These are phyloP conservation scores for Tupiocoris notatus DNA, from an alignment of 2,888 invertebrate species.

Conservation along the genomic window DNA sequence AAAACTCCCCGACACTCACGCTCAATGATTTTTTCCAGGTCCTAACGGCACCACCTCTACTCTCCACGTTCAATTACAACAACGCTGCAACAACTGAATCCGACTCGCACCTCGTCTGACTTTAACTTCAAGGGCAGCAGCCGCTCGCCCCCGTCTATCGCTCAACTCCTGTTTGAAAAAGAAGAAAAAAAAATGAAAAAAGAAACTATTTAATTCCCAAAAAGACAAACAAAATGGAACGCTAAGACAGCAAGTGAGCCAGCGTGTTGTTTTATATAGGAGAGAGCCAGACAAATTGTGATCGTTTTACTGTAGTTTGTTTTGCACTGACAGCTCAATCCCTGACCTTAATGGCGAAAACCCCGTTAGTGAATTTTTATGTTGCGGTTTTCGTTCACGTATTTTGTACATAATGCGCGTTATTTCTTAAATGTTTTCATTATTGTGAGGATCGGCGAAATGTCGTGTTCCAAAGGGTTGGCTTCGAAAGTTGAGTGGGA, in stretches of 20 bases:
- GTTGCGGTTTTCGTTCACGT: background rate
- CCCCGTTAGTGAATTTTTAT: background rate
- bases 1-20: no score
- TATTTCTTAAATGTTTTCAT: background rate
- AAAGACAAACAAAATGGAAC: background rate
- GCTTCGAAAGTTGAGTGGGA: no score
- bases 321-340: background rate
- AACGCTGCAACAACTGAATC: conserved; percentile 48
- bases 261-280: background rate
- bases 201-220: no score
- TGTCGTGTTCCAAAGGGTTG: background rate
- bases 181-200: background rate
- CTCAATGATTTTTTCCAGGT: no score
- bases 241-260: background rate
- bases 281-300: background rate
- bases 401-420: no score
- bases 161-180: conserved; percentile 46
- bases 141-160: conserved; percentile 35
- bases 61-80: conserved; percentile 49
- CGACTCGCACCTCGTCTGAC: conserved; percentile 52
- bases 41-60: conserved; percentile 48
- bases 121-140: conserved; percentile 47
- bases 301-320: background rate
- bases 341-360: background rate
- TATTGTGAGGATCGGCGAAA: background rate